Evolutionary conservation across 1,140 invertebrate species (phyloP).

Genomic region (Lanistes nyassanus): DNA sequence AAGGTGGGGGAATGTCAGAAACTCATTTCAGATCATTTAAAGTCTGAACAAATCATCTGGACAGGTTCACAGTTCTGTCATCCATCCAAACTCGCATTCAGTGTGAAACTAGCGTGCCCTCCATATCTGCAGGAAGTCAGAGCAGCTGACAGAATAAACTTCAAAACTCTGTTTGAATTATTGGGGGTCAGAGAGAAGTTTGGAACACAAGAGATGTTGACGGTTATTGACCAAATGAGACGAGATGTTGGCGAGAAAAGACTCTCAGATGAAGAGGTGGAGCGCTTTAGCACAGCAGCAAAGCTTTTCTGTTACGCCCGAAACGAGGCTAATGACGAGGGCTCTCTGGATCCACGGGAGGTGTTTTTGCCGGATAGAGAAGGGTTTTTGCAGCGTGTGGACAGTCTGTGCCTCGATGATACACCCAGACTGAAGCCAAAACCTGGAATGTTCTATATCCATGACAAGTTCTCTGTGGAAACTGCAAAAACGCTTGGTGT

Average conservation of each 20-base stretch:
- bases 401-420: constrained; percentile 41
- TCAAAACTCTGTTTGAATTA: constrained; percentile 12
- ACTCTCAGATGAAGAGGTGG: background rate
- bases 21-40: background rate
- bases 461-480: constrained; percentile 32
- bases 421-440: constrained; percentile 9
- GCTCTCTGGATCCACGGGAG: background rate
- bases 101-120: constrained; percentile 21
- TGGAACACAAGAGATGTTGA: background rate
- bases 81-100: constrained; percentile 29
- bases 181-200: constrained; percentile 15
- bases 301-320: background rate
- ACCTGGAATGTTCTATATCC: constrained; percentile 29
- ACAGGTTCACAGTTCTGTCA: constrained; percentile 21
- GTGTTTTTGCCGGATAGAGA: constrained; percentile 36
- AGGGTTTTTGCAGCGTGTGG: constrained; percentile 3
- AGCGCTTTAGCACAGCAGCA: background rate
- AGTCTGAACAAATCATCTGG: constrained; percentile 11
- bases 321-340: background rate
- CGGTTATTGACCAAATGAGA: background rate
- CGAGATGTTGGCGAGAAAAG: background rate
- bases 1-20: too few species aligned
- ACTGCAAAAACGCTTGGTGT: constrained; percentile 38
- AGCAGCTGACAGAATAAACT: background rate
- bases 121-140: constrained; percentile 39